These are phyloP conservation scores for Drosophila paracracens DNA, from an alignment of 2,888 invertebrate genomes.

Conservation along the genomic window DNA sequence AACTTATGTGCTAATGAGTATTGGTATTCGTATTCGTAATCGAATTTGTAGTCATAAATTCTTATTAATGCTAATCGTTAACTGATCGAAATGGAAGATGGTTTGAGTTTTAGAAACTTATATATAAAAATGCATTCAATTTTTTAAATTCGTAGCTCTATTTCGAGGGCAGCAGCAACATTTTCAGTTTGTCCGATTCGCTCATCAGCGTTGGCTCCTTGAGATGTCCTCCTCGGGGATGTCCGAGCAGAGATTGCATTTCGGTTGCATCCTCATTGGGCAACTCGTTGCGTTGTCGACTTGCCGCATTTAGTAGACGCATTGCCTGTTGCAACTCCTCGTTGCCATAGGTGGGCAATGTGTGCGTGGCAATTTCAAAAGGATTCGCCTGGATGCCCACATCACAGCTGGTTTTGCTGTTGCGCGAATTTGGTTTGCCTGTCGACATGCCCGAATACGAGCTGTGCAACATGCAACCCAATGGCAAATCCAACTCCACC, in stretches of 20 bases:
- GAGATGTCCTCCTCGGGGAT: constrained; percentile 50
- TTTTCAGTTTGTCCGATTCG: constrained; percentile 85
- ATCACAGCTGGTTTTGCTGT: constrained; percentile 86
- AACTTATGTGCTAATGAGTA: constrained; percentile 73
- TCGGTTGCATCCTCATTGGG: constrained; percentile 74
- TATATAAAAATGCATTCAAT: constrained; percentile 73
- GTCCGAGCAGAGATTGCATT: constrained; percentile 77
- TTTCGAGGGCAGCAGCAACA: constrained; percentile 85
- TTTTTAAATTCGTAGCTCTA: constrained; percentile 37
- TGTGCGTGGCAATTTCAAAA: constrained; percentile 86
- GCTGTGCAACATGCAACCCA: constrained; percentile 82
- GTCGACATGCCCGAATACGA: constrained; percentile 85
- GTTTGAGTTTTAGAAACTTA: constrained; percentile 49
- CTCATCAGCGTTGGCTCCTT: constrained; percentile 81
- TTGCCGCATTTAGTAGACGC: constrained; percentile 79
- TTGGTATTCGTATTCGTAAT: constrained; percentile 42
- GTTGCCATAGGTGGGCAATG: constrained; percentile 78
- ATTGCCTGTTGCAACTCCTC: constrained; percentile 79
- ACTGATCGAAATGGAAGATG: constrained; percentile 21
- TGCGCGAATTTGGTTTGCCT: constrained; percentile 85
- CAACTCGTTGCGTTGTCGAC: constrained; percentile 72
- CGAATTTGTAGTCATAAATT: constrained; percentile 11
- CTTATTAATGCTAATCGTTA: constrained; percentile 25
- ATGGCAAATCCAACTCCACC: constrained; percentile 85
- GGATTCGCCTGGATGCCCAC: constrained; percentile 87